These are phyloP conservation scores for Rousettus madagascariensis DNA, from an alignment of 2,797 vertebrate species.

Conservation along the genomic window DNA sequence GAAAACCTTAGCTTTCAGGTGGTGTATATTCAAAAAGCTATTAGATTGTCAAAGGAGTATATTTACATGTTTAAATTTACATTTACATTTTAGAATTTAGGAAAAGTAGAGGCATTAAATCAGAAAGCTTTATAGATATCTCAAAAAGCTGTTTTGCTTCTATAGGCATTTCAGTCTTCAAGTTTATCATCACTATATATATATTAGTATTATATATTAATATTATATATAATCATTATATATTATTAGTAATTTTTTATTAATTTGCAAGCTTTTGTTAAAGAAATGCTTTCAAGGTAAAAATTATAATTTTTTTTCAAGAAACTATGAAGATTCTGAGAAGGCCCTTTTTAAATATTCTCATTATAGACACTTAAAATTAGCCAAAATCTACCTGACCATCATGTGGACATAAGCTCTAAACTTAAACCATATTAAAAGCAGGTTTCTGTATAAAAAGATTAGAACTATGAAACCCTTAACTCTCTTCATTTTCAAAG, in stretches of 20 bases:
- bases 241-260: background rate
- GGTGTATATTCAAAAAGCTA: background rate
- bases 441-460: background rate
- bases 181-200: background rate
- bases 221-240: background rate
- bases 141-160: background rate
- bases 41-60: background rate
- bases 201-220: too few species aligned
- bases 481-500: background rate
- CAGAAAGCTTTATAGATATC: background rate
- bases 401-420: background rate
- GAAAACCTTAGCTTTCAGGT: slow-evolving; percentile 20
- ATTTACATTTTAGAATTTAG: slow-evolving; percentile 5
- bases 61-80: background rate
- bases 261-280: slow-evolving; percentile 7
- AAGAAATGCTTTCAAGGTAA: slow-evolving; percentile 26
- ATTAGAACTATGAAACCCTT: background rate
- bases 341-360: background rate
- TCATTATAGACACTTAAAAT: background rate
- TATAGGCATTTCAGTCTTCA: background rate
- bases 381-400: background rate
- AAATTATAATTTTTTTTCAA: background rate
- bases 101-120: background rate
- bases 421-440: slow-evolving; percentile 22
- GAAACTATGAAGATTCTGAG: background rate